phyloP scores from a whole-genome alignment of 2,888 invertebrate species.

The Callyntrura sp. region DNA sequence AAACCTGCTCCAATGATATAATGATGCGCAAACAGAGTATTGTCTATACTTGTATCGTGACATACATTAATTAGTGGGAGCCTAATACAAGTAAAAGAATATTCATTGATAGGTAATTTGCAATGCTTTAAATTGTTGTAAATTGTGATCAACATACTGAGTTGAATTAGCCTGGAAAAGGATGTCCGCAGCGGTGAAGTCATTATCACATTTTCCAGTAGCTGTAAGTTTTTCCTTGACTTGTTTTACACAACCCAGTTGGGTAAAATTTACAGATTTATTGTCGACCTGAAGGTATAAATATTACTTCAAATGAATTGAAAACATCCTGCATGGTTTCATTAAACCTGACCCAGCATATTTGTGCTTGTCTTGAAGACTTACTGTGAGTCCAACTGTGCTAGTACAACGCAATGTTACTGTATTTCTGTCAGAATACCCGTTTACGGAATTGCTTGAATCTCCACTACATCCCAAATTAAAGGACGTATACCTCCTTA shows the following conservation, averaged over 20 bases:
- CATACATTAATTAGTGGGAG: conserved; percentile 81
- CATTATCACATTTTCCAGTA: conserved; percentile 68
- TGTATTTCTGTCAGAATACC: conserved; percentile 35
- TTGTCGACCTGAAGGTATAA: conserved; percentile 42
- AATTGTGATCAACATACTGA: conserved; percentile 57
- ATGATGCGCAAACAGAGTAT: conserved; percentile 75
- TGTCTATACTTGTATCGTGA: conserved; percentile 72
- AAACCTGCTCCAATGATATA: conserved; percentile 77
- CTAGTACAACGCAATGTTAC: conserved; percentile 29
- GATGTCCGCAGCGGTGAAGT: conserved; percentile 71
- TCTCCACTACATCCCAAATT: conserved; percentile 66
- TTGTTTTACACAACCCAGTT: conserved; percentile 77
- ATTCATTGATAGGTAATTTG: background rate
- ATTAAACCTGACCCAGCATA: background rate
- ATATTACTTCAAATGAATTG: no score
- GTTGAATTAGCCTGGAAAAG: conserved; percentile 59
- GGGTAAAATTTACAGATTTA: conserved; percentile 40
- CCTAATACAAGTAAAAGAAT: conserved; percentile 52
- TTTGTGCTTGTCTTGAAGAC: background rate
- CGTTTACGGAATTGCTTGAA: conserved; percentile 17
- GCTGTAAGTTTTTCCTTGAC: conserved; percentile 75
- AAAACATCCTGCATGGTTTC: background rate
- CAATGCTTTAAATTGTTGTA: background rate
- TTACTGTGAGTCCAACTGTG: conserved; percentile 51
- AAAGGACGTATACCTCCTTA: conserved; percentile 50